A percentile compares a stretch with the other conserved stretches of the same genome.
These are phyloP conservation scores for Dicycla oo DNA, from an alignment of 2,888 invertebrate genomes.

Conservation along the genomic window DNA sequence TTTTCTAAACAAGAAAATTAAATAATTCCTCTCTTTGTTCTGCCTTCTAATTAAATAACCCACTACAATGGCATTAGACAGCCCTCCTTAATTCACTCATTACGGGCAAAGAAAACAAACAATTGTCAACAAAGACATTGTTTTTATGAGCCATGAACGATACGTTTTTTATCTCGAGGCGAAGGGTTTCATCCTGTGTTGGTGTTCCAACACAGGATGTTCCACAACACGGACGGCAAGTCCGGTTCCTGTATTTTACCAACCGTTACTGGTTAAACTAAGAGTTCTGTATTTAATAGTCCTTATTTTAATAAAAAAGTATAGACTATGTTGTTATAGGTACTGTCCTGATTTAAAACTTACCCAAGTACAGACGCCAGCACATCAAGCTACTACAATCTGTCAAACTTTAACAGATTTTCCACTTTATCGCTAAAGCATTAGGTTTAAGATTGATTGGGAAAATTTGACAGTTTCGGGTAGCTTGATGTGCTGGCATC, in stretches of 20 bases:
- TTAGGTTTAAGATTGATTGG: too few species aligned
- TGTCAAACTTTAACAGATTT: too few species aligned
- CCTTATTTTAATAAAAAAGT: not conserved
- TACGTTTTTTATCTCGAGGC: conserved; percentile 31
- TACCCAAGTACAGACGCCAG: too few species aligned
- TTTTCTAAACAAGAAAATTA: conserved; percentile 4
- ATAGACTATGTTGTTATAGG: too few species aligned
- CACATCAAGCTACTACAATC: too few species aligned
- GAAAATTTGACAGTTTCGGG: too few species aligned
- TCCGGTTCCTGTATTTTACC: conserved; percentile 25
- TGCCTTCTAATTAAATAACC: conserved; percentile 37
- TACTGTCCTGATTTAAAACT: too few species aligned
- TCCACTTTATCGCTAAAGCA: too few species aligned
- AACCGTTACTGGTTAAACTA: conserved; percentile 18
- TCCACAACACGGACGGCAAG: not conserved
- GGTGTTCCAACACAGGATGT: conserved; percentile 18
- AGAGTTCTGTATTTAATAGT: not conserved
- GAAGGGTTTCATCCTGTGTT: conserved; percentile 34
- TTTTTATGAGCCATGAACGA: conserved; percentile 50
- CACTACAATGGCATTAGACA: conserved; percentile 44
- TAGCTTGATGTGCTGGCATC: too few species aligned
- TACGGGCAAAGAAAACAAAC: conserved; percentile 36
- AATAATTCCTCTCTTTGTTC: conserved; percentile 12
- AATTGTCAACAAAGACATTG: conserved; percentile 45
- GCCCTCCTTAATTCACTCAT: conserved; percentile 39